Evolutionary conservation across 2,113 vertebrate species (phyloP).

Genomic region (Hippoglossus stenolepis): DNA sequence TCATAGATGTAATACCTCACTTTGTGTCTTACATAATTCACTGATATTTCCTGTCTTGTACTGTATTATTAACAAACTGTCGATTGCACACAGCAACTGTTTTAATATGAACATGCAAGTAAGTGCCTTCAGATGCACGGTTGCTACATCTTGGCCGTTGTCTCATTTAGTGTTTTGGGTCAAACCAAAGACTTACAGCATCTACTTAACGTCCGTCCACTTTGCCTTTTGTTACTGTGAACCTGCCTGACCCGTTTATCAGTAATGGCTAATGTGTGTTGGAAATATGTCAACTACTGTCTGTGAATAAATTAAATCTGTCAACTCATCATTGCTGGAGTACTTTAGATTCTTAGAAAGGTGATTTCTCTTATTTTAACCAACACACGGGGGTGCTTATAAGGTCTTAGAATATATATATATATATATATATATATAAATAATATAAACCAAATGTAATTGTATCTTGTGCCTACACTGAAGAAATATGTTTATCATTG

Average conservation of each 20-base stretch:
- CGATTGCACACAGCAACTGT: conserved; percentile 47
- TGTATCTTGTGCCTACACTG: too few species aligned
- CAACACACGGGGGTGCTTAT: too few species aligned
- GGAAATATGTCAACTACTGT: conserved; percentile 38
- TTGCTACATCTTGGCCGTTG: conserved; percentile 42
- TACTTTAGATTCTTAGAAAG: neutral
- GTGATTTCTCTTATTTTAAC: too few species aligned
- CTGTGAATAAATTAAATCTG: conserved; percentile 65
- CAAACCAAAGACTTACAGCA: conserved; percentile 38
- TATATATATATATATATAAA: too few species aligned
- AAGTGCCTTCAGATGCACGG: conserved; percentile 71
- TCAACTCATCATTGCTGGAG: conserved; percentile 17
- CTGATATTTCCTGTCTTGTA: conserved; percentile 51
- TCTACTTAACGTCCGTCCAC: conserved; percentile 13
- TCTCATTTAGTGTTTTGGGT: conserved; percentile 3
- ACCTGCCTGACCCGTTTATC: conserved; percentile 34
- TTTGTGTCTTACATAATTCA: conserved; percentile 32
- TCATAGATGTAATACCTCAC: conserved; percentile 50
- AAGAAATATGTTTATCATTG: too few species aligned
- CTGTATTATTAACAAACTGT: conserved; percentile 51
- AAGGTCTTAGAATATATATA: too few species aligned
- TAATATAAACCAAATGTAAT: too few species aligned
- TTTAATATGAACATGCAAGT: conserved; percentile 63
- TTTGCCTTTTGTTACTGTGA: conserved; percentile 33
- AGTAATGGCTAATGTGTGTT: conserved; percentile 24